Conservation (phyloP, 2,797 vertebrate genomes). For the Falco cherrug region DNA sequence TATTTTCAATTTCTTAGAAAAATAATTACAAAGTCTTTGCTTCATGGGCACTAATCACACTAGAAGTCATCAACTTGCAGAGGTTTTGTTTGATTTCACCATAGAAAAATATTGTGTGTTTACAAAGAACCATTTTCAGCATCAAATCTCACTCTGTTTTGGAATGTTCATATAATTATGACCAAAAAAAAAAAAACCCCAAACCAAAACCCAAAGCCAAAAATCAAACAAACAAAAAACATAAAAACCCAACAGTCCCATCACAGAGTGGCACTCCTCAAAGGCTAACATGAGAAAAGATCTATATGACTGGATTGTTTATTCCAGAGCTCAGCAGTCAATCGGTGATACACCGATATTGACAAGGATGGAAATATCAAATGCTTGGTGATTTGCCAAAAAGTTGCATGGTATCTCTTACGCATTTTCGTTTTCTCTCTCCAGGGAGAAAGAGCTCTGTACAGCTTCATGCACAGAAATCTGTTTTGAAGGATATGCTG, state of each 20-base stretch:
- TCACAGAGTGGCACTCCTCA: neutral
- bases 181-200: neutral
- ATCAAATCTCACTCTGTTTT: neutral
- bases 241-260: neutral
- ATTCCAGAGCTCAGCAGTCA: neutral
- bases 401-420: neutral
- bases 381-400: neutral
- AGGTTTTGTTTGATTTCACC: neutral
- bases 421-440: neutral
- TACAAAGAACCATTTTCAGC: neutral
- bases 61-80: neutral
- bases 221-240: neutral
- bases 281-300: neutral
- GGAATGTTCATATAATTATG: neutral
- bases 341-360: conserved; percentile 2
- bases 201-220: neutral
- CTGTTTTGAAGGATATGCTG: neutral
- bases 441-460: neutral
- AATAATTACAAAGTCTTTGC: conserved; percentile 28
- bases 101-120: neutral
- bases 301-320: neutral
- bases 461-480: neutral
- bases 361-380: neutral
- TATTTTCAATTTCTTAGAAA: conserved; percentile 47
- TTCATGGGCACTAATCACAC: conserved; percentile 9